Base-by-base conservation (phyloP, 2,888 invertebrate genomes). In the Drosophila lutescens region DNA sequence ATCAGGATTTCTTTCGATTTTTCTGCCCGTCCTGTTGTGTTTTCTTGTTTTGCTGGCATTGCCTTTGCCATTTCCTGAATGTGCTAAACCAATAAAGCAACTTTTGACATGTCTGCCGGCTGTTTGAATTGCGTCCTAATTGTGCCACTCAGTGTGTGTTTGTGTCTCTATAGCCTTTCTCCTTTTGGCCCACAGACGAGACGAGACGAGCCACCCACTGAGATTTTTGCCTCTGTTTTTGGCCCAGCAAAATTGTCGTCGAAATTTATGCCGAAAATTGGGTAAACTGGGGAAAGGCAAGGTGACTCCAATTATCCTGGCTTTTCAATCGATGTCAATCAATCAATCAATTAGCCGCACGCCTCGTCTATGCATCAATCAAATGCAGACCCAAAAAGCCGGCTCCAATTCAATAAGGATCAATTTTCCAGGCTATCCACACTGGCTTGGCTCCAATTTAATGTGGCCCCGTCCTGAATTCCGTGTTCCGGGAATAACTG, bases 11-110 rank as follows among this genome's bases (percentile, higher is more conserved):
- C 10, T 32, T 26, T 56, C 7, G 12, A 26, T 10, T 13, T 38
- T 54, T 30, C 32, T 56, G 34, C 32, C 34, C 38, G 26, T 44
- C 30, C 26, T 43, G n/a, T 32, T 47, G 49, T 43, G 20, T 36
- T 36, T 15, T 49, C 30, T 15, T 26, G 36, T 26, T 51, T 43
- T 70, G 61, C 41, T 50, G 67, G 41, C 63, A 47, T 66, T 68
- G 53, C 73, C 50, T 36, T 55, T 62, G 50, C 62, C 70, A 76
- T 70, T 81, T 77, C 85, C 86, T 69, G 71, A 69, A 58, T 82
- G 71, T 77, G 77, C 75, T 73, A 79, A 87, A 77, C 77, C 82
- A 82, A 82, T 82, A 87, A 87, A 75, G 77, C 55, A 77, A 85
- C 77, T 79, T 87, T 78, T 77, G 75, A 81, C 82, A 81, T 78